Evolutionary conservation across 2,113 vertebrate genomes (phyloP), one percentile per base, ranked within the genome.

Genomic region (Tichodroma muraria): DNA sequence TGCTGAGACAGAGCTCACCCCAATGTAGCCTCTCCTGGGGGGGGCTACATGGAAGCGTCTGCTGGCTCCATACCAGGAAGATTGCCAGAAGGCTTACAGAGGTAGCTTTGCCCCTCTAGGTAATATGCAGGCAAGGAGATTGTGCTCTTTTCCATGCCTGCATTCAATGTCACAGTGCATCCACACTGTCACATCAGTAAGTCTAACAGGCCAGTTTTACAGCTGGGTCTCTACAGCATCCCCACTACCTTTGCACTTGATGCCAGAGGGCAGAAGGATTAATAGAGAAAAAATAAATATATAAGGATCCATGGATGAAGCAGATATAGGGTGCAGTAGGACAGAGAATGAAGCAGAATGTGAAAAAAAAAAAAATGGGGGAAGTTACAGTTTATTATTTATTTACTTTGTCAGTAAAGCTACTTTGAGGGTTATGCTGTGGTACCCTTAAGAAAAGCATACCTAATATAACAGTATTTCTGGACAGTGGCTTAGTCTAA

Each of bases 1-100:
- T 80, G 37, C 38, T 54, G 28, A 27, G 37, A 24, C 25, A 69
- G 42, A 68, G 31, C 31, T 72, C n/a, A 42, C 1, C 11, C 24
- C 8, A 2, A 8, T 2, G 6, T 1, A 40, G 50, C 24, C 28
- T 87, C 9, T 9, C 15, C 6, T 63, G 9, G 5, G 9, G 11
- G 9, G 20, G 6, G 3, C 30, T 61, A 7, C 45, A 12, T 42
- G 40, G 19, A 61, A 25, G 5, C 6, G 2, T 6, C 56, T n/a
- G 47, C 57, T 80, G 68, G 3, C 60, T 80, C 14, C 8, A 7
- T 15, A 21, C n/a, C 40, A 23, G 50, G 24, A 52, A 20, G 24
- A 75, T 10, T 16, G 6, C 10, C 53, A 72, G 57, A 44, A 37
- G 11, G 30, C 31, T 82, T 27, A 18, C 0, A 37, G 42, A n/a